Evolutionary conservation across 2,797 vertebrate species (phyloP).

Genomic region (Gallinago stenura): DNA sequence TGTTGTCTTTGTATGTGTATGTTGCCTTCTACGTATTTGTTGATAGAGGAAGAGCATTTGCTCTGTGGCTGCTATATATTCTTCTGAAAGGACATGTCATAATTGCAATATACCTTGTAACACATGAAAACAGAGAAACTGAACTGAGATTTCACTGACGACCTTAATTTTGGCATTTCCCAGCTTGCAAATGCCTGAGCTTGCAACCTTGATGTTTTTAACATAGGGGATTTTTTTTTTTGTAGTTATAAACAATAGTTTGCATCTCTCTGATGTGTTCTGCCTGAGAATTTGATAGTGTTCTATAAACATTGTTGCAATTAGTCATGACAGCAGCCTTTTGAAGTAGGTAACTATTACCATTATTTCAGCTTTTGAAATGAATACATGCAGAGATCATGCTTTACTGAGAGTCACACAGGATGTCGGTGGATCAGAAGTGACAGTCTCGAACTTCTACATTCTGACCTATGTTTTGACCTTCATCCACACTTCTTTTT

Average conservation of each 20-base stretch:
- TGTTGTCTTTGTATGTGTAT: background rate
- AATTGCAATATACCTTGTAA: background rate
- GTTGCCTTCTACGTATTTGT: rapidly evolving
- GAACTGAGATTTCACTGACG: background rate
- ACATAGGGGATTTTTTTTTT: background rate
- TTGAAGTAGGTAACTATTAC: constrained; percentile 6
- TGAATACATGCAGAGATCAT: background rate
- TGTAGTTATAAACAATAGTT: background rate
- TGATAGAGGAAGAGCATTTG: background rate
- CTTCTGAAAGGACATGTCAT: background rate
- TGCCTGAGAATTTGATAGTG: background rate
- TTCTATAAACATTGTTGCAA: background rate
- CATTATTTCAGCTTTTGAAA: constrained; percentile 33
- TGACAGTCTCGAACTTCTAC: background rate
- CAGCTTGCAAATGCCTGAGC: background rate
- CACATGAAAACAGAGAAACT: background rate
- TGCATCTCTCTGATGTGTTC: background rate
- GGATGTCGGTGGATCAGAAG: background rate
- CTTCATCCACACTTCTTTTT: constrained; percentile 6
- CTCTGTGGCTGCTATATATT: background rate
- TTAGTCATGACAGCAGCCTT: background rate
- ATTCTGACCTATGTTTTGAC: constrained; percentile 9
- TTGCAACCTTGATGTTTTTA: background rate
- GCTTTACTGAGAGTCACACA: background rate
- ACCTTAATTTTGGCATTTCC: background rate